Evolutionary conservation across 1,140 invertebrate genomes (phyloP), one percentile per base, ranked within the genome.

Genomic region (Drosophila punjabiensis): DNA sequence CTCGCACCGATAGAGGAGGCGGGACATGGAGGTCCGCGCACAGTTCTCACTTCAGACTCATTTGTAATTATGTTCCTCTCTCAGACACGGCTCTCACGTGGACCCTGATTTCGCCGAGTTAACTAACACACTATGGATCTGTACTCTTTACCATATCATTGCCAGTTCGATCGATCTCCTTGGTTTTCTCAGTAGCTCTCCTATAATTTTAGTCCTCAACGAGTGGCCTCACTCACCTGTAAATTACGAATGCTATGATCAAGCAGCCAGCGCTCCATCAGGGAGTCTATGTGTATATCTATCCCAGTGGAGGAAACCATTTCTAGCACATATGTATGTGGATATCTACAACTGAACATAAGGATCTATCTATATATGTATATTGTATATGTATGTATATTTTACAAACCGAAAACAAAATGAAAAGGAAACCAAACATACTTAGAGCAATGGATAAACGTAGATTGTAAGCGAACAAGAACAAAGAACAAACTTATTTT

Each of bases 371-470:
- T 80, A 82, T 90, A 78, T 78, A 78, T 77, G 48, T 78, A 85
- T 84, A 84, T 89, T 88, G 81, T 88, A 90, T 85, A 89, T 88
- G 81, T 89, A 88, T 88, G 82, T 89, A 89, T 89, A 88, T 88
- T 88, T 88, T 88, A 89, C 85, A 91, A 90, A 91, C 37, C 41
- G 66, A 77, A 77, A 53, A 58, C 37, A 43, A 69, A 43, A 47
- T 24, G 20, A 67, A 60, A 65, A 35, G 45, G 60, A 65, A 80
- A 67, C 53, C 32, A 84, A 80, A 80, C 61, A 84, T 79, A 82
- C 74, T 82, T 82, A 80, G 68, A 70, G 47, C 68, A 86, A 86
- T 77, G 64, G 55, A 82, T 90, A 76, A 64, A 48, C 48, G 65
- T 91, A 89, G 79, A 41, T 37, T 53, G 47, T 88, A 91, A 90